These are phyloP conservation scores for Alitta virens DNA, from an alignment of 2,888 invertebrate genomes.

Conservation along the genomic window DNA sequence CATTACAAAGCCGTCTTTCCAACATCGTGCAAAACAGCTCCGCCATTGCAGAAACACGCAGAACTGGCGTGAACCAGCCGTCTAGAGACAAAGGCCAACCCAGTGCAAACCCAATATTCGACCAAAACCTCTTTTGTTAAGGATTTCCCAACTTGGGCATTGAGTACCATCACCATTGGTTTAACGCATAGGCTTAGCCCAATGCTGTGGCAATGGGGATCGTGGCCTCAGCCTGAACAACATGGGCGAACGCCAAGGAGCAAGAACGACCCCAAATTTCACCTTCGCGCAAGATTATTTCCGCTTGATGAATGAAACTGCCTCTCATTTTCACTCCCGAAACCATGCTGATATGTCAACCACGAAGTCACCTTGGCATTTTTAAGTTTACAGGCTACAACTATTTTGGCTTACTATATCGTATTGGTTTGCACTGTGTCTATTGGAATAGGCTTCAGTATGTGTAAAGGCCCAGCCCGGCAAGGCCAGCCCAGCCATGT, in stretches of 20 bases:
- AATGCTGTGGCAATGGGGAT: no score
- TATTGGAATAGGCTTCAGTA: constrained; percentile 18
- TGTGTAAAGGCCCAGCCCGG: constrained; percentile 12
- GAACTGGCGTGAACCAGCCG: no score
- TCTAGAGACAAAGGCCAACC: no score
- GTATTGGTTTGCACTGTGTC: constrained; percentile 12
- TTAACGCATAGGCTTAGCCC: no score
- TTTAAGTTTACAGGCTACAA: constrained; percentile 5
- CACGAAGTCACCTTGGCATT: neutral
- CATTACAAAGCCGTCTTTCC: no score
- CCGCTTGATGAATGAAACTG: constrained; percentile 50
- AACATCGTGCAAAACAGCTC: no score
- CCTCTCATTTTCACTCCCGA: constrained; percentile 39
- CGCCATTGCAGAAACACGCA: no score
- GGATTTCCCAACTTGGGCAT: no score
- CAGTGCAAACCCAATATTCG: no score
- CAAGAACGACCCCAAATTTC: constrained; percentile 39
- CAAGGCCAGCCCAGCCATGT: constrained; percentile 14
- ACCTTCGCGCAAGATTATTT: constrained; percentile 40
- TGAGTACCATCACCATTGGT: no score
- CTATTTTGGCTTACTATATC: neutral
- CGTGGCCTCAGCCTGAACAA: no score
- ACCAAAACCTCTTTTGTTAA: no score
- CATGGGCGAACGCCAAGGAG: constrained; percentile 6
- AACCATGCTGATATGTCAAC: neutral